Evolutionary conservation across 1,140 invertebrate species (phyloP), one percentile per base, ranked within the genome.

Genomic region (Drosophila punjabiensis): DNA sequence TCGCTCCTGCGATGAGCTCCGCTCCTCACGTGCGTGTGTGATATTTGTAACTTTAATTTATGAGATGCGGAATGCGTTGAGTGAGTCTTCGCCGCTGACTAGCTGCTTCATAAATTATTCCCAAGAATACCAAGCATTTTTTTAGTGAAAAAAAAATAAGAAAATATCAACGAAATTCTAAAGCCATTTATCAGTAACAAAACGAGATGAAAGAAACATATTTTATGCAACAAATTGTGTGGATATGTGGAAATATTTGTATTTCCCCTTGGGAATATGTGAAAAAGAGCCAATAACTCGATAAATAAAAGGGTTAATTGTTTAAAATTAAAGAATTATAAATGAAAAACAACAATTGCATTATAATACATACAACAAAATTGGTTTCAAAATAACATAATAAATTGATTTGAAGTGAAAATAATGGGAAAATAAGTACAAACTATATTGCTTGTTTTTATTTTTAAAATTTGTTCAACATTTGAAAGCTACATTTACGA

Each of bases 11-110:
- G 59, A 18, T 41, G 47, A 37, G 68, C 41, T 81, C 52, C 43
- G 28, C 55, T 59, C 70, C 60, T 74, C 48, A 81, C 69, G 35
- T 47, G 52, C 52, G 45, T 58, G 32, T 60, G 73, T 56, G 68
- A 73, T 74, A 74, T 70, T 63, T 87, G 84, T 77, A 87, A 84
- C 77, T 78, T 81, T 70, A 88, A 87, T 87, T 87, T 87, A 87
- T 89, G 85, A 80, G 50, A 84, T 85, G 78, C 45, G 81, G 63
- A 63, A 71, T 70, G 80, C 80, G 75, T 35, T 58, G 80, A 82
- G 71, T 71, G 81, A 83, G 64, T 69, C 53, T 56, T 56, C 20
- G 53, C 53, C 65, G 71, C 60, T 53, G 68, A 33, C 59, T 63
- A 62, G 63, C 83, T 79, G 52, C 41, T 77, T 64, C 73, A 87